Conservation (phyloP, 2,113 vertebrate genomes). For the Brevimyrus niger region DNA sequence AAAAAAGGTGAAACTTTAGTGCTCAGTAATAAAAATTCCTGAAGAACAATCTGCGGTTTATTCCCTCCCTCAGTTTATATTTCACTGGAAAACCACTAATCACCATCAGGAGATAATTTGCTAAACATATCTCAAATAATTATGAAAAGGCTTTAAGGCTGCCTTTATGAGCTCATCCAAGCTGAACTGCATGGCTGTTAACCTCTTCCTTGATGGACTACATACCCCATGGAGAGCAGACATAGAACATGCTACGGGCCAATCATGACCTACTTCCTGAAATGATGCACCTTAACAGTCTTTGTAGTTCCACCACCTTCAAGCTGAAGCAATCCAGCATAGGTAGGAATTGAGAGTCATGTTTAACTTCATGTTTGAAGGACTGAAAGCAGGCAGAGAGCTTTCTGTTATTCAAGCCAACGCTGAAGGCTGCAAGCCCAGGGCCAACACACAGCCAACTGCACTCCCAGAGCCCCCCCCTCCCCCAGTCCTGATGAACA, state of each 20-base stretch:
- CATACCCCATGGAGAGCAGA: background rate
- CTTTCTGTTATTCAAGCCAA: background rate
- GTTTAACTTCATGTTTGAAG: background rate
- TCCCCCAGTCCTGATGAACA: background rate
- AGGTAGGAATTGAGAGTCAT: background rate
- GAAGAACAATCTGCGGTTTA: background rate
- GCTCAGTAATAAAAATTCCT: background rate
- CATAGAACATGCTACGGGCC: background rate
- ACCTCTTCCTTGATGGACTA: background rate
- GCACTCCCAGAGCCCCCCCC: background rate
- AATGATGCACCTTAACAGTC: background rate
- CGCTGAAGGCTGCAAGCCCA: background rate
- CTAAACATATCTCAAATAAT: too few species aligned
- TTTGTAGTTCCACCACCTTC: background rate
- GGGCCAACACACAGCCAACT: background rate
- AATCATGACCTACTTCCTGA: background rate
- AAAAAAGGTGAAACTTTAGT: background rate
- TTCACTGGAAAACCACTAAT: background rate
- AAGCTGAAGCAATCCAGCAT: background rate
- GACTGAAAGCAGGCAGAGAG: background rate
- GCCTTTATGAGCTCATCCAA: slow-evolving; percentile 25
- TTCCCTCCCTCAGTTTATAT: background rate
- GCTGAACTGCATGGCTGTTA: background rate
- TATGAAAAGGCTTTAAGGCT: slow-evolving; percentile 14
- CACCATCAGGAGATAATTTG: background rate